Evolutionary conservation across 2,113 vertebrate species (phyloP).

Genomic region (Colinus virginianus): DNA sequence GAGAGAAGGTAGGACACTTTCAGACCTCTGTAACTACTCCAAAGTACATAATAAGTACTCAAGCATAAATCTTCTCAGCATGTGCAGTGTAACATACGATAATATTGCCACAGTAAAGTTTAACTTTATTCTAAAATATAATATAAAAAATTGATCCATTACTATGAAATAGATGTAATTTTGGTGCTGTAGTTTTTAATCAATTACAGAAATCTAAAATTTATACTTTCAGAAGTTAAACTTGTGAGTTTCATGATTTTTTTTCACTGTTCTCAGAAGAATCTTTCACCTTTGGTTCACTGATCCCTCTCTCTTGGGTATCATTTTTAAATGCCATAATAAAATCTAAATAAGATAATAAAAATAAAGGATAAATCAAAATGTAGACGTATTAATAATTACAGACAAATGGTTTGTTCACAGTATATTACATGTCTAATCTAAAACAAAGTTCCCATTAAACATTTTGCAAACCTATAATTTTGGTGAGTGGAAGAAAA

Average conservation of each 20-base stretch:
- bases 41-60: background rate
- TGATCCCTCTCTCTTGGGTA: background rate
- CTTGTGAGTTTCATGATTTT: background rate
- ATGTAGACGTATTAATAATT: background rate
- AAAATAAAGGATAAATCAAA: background rate
- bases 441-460: background rate
- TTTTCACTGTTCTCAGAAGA: background rate
- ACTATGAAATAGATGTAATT: background rate
- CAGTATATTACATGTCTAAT: background rate
- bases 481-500: background rate
- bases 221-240: background rate
- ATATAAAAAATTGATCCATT: background rate
- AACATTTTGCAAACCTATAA: background rate
- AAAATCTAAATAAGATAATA: background rate
- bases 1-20: background rate
- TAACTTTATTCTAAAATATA: background rate
- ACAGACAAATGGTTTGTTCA: background rate
- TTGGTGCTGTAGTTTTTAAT: background rate
- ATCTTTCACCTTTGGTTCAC: background rate
- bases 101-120: background rate
- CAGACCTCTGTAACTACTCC: background rate
- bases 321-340: background rate
- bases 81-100: background rate
- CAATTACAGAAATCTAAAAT: background rate
- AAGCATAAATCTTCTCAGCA: background rate